Evolutionary conservation across 2,888 invertebrate genomes (phyloP), one percentile per base, ranked within the genome.

Genomic region (Notodonta dromedarius): DNA sequence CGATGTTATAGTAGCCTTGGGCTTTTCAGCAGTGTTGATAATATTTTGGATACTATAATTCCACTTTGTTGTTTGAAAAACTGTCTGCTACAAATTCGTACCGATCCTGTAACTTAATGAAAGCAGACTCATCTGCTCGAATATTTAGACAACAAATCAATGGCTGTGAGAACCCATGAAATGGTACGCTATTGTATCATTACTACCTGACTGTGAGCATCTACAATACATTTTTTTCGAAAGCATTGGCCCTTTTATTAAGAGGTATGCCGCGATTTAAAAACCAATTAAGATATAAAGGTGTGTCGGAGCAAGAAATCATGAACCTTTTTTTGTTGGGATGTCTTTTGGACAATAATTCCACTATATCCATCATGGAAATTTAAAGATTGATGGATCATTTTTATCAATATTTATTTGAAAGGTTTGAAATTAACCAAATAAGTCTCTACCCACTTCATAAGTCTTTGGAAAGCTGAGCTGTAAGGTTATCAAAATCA

Each of bases 241-340:
- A 58, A 63, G 59, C 66, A 71, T 74, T 70, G 66, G 71, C 62
- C 67, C 70, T 70, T 78, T 77, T 82, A 83, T 86, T 76, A 76
- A 80, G 70, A 74, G 60, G 64, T 52, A 61, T 13, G 63, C 61
- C 69, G 77, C 76, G 83, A 82, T 86, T 87, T 83, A 82, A 85
- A 88, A 87, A 85, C 84, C 86, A 88, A 89, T 88, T 87, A 87
- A 79, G 77, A 76, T 79, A 74, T 83, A 81, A 86, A 87, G 79
- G 82, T 84, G 81, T 78, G 79, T 68, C 61, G 69, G 66, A 66
- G 62, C 60, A 56, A 59, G 24, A 39, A 14, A 54, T 56, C 56
- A 53, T 24, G 62, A 65, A 65, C 52, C 14, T 44, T 57, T 65
- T 66, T 69, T 69, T 72, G 40, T 14, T 42, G 8, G 24, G 14